Percentiles rank a stretch among this genome's conserved stretches.
These are phyloP conservation scores for Hydrotaea diabolus DNA, from an alignment of 2,888 invertebrate species.

Conservation along the genomic window DNA sequence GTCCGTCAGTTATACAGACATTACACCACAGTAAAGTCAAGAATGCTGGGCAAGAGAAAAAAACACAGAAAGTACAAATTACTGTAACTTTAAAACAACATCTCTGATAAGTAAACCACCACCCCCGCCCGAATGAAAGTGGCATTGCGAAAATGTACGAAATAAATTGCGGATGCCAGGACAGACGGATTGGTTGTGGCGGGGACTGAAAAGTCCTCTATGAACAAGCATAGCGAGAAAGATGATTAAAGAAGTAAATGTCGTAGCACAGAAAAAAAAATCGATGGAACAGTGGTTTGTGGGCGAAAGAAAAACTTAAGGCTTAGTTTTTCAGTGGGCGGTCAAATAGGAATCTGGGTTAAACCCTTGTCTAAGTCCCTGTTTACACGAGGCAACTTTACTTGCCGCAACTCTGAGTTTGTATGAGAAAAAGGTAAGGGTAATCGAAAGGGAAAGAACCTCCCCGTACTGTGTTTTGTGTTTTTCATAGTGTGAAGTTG, in stretches of 20 bases:
- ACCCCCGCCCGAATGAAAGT: background rate
- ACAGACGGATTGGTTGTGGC: constrained; percentile 4
- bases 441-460: too few species aligned
- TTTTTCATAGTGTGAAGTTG: too few species aligned
- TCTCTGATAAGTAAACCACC: constrained; percentile 4
- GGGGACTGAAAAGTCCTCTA: background rate
- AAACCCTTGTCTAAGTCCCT: too few species aligned
- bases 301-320: too few species aligned
- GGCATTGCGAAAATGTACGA: background rate
- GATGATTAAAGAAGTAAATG: constrained; percentile 2
- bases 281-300: background rate
- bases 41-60: constrained; percentile 15
- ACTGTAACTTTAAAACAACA: constrained; percentile 38
- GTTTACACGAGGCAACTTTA: too few species aligned
- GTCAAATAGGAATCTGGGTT: too few species aligned
- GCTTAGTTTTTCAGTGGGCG: too few species aligned
- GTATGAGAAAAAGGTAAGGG: too few species aligned
- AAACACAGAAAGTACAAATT: constrained; percentile 39
- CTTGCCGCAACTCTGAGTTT: too few species aligned
- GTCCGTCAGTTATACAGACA: constrained; percentile 18
- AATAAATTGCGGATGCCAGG: background rate
- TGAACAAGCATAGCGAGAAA: background rate
- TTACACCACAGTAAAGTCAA: constrained; percentile 41
- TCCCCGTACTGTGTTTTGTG: too few species aligned
- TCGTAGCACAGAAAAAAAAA: background rate